Evolutionary conservation across 2,888 invertebrate species (phyloP).

Genomic region (Microctonus hyperodae): DNA sequence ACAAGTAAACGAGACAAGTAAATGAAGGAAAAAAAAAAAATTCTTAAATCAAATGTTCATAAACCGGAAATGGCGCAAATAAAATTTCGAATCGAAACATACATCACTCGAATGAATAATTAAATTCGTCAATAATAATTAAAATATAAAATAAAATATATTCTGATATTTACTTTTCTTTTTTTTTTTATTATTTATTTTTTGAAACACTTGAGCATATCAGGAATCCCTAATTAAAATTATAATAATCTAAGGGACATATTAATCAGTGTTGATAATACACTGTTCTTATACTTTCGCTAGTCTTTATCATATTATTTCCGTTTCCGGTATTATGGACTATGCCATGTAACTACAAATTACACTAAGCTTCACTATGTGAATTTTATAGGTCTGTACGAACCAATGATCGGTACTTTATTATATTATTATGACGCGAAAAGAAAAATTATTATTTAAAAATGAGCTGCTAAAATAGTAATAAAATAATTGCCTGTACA

Average conservation of each 20-base stretch:
- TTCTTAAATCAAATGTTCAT: background rate
- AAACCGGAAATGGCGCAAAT: background rate
- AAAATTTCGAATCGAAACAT: background rate
- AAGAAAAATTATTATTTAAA: background rate
- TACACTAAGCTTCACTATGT: slow-evolving; percentile 46
- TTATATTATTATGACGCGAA: background rate
- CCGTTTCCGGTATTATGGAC: slow-evolving; percentile 57
- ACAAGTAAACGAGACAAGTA: background rate
- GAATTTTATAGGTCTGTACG: slow-evolving; percentile 30
- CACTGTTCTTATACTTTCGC: background rate
- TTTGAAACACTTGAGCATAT: slow-evolving; percentile 34
- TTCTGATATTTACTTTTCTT: no score
- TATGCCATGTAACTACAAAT: slow-evolving; percentile 42
- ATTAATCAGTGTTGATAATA: slow-evolving; percentile 10
- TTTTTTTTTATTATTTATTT: no score
- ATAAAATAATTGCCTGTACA: background rate
- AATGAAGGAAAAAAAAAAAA: background rate
- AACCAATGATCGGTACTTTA: background rate
- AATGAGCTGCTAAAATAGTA: background rate
- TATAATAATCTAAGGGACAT: background rate
- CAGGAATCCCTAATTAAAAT: slow-evolving; percentile 30
- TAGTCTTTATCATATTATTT: slow-evolving; percentile 34
- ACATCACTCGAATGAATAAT: background rate
- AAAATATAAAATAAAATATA: no score
- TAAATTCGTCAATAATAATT: background rate